phyloP scores from a whole-genome alignment of 1,140 invertebrate genomes.

The Matsumurasca onukii region DNA sequence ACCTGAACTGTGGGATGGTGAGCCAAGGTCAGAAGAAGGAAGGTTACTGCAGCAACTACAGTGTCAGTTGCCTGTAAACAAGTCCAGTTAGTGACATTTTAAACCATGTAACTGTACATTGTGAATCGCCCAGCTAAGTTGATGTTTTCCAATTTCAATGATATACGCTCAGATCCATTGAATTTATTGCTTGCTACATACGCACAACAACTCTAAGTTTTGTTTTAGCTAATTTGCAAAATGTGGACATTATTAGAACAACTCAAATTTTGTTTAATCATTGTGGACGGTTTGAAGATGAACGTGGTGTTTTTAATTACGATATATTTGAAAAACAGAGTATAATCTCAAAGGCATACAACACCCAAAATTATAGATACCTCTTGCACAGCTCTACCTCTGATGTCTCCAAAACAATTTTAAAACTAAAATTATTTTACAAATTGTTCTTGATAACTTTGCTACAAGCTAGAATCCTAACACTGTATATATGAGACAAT shows the following conservation, averaged over 20 bases:
- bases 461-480: neutral
- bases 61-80: neutral
- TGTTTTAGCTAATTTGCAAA: neutral
- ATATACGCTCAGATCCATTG: no score
- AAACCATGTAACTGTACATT: neutral
- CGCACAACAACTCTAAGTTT: no score
- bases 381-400: neutral
- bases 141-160: no score
- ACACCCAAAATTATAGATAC: neutral
- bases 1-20: neutral
- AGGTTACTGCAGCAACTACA: neutral
- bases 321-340: no score
- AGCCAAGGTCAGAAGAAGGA: neutral
- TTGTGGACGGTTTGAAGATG: no score
- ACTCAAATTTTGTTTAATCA: no score
- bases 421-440: neutral
- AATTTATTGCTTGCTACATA: no score
- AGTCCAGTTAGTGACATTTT: neutral
- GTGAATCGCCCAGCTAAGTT: neutral
- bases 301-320: no score
- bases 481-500: neutral
- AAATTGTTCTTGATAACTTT: neutral
- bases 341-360: no score
- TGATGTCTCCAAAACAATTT: neutral
- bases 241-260: neutral